Base-by-base conservation (phyloP, 1,140 invertebrate genomes). In the Drosophila bocki region DNA sequence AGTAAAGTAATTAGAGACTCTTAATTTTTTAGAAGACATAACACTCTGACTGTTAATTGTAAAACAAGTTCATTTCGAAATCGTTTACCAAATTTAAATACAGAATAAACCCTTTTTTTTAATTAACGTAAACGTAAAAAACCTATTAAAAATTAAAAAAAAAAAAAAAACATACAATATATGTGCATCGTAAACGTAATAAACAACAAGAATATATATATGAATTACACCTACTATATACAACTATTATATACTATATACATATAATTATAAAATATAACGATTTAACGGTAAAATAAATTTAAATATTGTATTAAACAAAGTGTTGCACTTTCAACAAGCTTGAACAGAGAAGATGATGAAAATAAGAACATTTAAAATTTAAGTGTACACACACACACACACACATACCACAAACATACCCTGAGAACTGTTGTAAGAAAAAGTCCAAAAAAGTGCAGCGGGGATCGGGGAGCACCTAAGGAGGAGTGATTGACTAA, bases 1-100 rank as follows among this genome's bases (percentile, higher is more conserved):
- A 54, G 9, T 70, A 41, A 67, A 80, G 70, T 86, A 79, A 86
- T 86, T 82, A 65, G 78, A 83, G 75, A 48, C 45, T 29, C 15
- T 61, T 68, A 65, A 71, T 67, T 72, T 75, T 78, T 76, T 76
- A 80, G 83, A 78, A 77, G 65, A 72, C 74, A 80, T 72, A 54
- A 91, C 61, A 91, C 86, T 91, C 91, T 92, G 91, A 92, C 91
- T 92, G 91, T 92, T 92, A 92, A 92, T 92, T 92, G 91, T 92
- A 92, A 92, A 92, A 92, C 85, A 92, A 92, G 91, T 92, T 92
- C 75, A 87, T 92, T 92, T 88, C 75, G 57, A 56, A 42, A 71
- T 17, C 22, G 32, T 35, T 70, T 72, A n/a, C 17, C 7, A 41
- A 70, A 70, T 44, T 57, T 58, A 11, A 56, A 70, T 56, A 60